Evolutionary conservation across 2,797 vertebrate species (phyloP).

Genomic region (Pseudocheirus occidentalis): DNA sequence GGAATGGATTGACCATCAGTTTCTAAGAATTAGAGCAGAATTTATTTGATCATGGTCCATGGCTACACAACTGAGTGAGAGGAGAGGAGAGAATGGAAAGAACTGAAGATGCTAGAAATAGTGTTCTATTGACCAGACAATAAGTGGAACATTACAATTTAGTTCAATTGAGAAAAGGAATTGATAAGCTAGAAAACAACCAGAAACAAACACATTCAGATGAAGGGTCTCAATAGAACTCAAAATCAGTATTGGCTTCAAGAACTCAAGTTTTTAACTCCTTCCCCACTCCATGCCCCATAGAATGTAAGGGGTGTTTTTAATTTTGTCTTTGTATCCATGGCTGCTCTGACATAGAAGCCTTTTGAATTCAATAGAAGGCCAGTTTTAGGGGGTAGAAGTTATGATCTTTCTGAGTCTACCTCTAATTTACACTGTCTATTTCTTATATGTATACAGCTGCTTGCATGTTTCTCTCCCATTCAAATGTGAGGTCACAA

Average conservation of each 20-base stretch:
- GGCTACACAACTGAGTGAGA: not conserved
- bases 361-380: not conserved
- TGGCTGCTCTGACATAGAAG: not conserved
- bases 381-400: not conserved
- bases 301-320: not conserved
- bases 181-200: not conserved
- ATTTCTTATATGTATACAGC: not conserved
- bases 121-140: not conserved
- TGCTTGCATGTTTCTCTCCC: not conserved
- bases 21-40: not conserved
- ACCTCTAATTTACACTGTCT: not conserved
- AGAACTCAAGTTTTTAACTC: not conserved
- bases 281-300: not conserved
- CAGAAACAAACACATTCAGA: not conserved
- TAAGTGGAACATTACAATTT: not conserved
- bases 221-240: not conserved
- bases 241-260: not conserved
- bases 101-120: not conserved
- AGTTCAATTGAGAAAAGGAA: not conserved
- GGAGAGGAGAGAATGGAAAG: not conserved
- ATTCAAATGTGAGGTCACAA: not conserved
- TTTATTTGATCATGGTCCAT: not conserved
- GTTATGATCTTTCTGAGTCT: not conserved
- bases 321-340: not conserved
- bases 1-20: not conserved